Conservation (phyloP, 1,140 invertebrate genomes). For the Musca vetustissima region DNA sequence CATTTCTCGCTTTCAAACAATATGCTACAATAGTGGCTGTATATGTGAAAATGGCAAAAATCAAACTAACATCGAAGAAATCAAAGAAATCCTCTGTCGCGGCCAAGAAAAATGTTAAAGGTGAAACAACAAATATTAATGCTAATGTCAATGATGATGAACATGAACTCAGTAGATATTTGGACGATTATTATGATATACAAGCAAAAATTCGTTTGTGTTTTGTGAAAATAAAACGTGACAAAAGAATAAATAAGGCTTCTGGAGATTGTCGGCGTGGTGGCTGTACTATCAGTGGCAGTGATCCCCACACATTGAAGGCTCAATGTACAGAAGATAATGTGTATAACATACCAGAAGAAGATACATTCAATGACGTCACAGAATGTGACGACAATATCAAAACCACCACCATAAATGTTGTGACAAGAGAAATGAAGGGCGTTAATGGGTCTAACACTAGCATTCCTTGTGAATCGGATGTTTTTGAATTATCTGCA, state of each 20-base stretch:
- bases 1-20: background rate
- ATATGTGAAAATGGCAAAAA: constrained; percentile 7
- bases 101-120: background rate
- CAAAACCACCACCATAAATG: background rate
- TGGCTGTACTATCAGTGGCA: background rate
- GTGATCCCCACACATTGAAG: background rate
- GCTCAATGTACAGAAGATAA: constrained; percentile 2
- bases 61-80: background rate
- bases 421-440: background rate
- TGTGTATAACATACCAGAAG: background rate
- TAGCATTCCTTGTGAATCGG: background rate
- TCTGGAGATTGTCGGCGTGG: background rate
- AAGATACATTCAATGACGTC: background rate
- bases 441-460: background rate
- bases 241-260: no score
- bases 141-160: background rate
- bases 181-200: no score
- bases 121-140: background rate
- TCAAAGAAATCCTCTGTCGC: background rate
- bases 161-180: background rate
- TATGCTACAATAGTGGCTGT: background rate
- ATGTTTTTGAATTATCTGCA: background rate
- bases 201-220: constrained; percentile 1
- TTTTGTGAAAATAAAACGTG: constrained; percentile 1
- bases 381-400: background rate